Evolutionary conservation across 2,113 vertebrate species (phyloP).

Genomic region (Anarhynchus alexandrinus): DNA sequence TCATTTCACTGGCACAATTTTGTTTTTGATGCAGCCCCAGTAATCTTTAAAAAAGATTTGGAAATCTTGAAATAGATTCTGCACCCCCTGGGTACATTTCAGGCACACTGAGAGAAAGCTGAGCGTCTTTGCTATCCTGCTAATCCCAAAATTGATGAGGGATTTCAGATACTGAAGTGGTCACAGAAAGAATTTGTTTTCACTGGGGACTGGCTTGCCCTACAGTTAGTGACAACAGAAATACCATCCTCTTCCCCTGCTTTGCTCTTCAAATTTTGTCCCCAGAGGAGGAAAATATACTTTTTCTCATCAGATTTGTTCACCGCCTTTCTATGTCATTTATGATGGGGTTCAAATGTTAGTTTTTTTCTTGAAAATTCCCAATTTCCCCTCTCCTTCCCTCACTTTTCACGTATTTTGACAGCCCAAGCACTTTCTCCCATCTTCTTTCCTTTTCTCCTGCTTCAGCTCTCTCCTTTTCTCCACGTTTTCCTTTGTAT

Average conservation of each 20-base stretch:
- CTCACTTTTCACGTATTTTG: neutral
- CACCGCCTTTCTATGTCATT: neutral
- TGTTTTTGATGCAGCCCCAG: neutral
- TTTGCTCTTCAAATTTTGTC: neutral
- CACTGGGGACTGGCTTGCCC: neutral
- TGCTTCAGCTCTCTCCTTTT: neutral
- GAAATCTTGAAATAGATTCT: neutral
- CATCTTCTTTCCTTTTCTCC: neutral
- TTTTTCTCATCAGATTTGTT: neutral
- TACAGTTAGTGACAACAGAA: neutral
- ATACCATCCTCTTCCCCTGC: neutral
- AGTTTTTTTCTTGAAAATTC: neutral
- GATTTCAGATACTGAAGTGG: neutral
- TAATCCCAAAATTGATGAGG: neutral
- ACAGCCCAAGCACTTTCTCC: neutral
- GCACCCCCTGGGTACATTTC: neutral
- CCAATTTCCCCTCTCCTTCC: fast-evolving
- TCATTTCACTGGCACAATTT: neutral
- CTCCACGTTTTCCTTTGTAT: neutral
- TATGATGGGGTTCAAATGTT: neutral
- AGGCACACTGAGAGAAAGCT: neutral
- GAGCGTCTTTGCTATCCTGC: neutral
- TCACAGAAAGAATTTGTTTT: neutral
- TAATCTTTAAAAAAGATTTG: neutral
- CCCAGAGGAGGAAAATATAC: neutral